These are phyloP conservation scores for Poicephalus gulielmi DNA, from an alignment of 2,113 vertebrate species.

Conservation along the genomic window DNA sequence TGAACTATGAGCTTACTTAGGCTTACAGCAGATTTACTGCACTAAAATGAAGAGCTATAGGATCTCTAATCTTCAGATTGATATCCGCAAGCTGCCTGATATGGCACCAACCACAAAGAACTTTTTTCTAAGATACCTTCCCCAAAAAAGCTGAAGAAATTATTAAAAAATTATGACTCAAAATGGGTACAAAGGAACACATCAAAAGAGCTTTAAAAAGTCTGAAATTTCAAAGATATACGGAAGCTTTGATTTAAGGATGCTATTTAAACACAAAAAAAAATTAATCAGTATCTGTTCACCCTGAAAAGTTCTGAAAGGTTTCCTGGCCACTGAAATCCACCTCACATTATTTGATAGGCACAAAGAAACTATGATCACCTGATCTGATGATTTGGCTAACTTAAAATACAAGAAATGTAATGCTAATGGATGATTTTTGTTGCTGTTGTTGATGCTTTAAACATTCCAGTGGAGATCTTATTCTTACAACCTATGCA, in stretches of 20 bases:
- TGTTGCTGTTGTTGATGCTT: neutral
- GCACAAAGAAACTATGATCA: neutral
- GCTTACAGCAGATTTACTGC: neutral
- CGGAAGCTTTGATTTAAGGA: neutral
- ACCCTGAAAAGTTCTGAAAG: neutral
- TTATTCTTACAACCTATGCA: neutral
- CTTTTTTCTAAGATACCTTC: neutral
- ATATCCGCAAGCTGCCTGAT: neutral
- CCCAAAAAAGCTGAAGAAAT: neutral
- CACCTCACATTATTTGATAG: neutral
- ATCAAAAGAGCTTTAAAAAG: neutral
- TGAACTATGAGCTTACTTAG: neutral
- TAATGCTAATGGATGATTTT: neutral
- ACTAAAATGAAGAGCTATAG: neutral
- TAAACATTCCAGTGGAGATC: neutral
- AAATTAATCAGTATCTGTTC: neutral
- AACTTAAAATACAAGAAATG: neutral
- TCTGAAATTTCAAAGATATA: neutral
- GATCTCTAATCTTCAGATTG: neutral
- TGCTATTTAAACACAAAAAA: neutral
- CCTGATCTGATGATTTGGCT: neutral
- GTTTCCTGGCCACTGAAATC: neutral
- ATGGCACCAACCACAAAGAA: neutral
- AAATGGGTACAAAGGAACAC: neutral
- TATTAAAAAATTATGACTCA: neutral